Evolutionary conservation across 2,113 vertebrate species (phyloP).

Genomic region (Planiliza haematocheilus): DNA sequence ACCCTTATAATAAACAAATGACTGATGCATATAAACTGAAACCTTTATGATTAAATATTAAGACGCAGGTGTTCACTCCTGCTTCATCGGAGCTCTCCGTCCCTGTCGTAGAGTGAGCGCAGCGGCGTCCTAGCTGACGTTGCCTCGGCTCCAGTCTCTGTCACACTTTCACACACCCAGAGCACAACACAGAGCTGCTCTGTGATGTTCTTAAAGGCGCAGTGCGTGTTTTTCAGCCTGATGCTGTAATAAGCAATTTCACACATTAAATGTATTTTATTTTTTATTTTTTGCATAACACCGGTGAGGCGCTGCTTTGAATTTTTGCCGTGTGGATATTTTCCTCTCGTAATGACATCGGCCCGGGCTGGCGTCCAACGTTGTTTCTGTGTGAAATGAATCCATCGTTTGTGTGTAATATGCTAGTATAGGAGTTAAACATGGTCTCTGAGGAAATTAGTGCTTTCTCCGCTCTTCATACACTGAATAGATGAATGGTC

Average conservation of each 20-base stretch:
- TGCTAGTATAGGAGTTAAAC: constrained; percentile 8
- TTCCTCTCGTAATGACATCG: constrained; percentile 7
- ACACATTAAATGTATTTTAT: no score
- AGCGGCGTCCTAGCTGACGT: not conserved
- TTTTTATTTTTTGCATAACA: constrained; percentile 4
- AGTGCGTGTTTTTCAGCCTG: constrained; percentile 7
- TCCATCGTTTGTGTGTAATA: constrained; percentile 6
- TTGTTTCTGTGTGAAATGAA: constrained; percentile 23
- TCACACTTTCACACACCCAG: constrained; percentile 16
- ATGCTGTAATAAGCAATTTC: constrained; percentile 1
- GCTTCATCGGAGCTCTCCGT: not conserved
- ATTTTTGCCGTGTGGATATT: not conserved
- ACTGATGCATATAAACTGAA: no score
- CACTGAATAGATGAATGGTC: not conserved
- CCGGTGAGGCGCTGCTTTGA: constrained; percentile 4
- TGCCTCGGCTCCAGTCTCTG: constrained; percentile 7
- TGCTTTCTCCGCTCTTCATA: not conserved
- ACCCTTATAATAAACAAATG: not conserved
- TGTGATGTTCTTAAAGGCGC: constrained; percentile 47
- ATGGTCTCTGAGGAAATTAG: constrained; percentile 17
- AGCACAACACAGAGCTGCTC: not conserved
- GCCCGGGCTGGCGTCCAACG: not conserved
- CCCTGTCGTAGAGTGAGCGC: not conserved
- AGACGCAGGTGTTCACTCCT: not conserved
- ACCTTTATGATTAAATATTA: no score